Percentiles rank a stretch among this genome's conserved stretches.
Conservation (phyloP, 2,888 invertebrate genomes). For the Sarcophaga variegata region DNA sequence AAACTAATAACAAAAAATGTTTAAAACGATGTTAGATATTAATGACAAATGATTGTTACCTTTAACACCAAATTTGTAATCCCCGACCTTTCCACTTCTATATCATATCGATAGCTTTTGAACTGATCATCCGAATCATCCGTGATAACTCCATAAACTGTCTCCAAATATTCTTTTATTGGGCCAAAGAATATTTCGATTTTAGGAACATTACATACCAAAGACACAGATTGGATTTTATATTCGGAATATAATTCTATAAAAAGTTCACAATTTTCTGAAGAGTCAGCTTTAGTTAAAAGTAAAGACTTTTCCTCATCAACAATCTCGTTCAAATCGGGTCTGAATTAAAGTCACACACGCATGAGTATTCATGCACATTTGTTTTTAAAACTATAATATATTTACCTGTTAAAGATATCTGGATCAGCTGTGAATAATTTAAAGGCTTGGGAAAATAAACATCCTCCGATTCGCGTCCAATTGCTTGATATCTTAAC, state of each 20-base stretch:
- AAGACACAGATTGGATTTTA: constrained; percentile 76
- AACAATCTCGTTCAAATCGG: constrained; percentile 76
- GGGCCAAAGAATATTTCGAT: constrained; percentile 78
- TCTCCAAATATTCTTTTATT: constrained; percentile 78
- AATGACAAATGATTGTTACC: constrained; percentile 62
- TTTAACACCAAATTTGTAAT: constrained; percentile 76
- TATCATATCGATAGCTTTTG: constrained; percentile 77
- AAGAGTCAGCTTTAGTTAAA: constrained; percentile 68
- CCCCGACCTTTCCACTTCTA: constrained; percentile 78
- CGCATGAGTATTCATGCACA: too few species aligned
- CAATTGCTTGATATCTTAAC: constrained; percentile 73
- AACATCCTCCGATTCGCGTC: constrained; percentile 75
- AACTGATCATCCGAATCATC: constrained; percentile 73
- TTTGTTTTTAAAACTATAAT: constrained; percentile 5
- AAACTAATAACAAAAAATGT: constrained; percentile 68
- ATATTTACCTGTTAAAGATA: constrained; percentile 75
- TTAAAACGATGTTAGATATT: not conserved
- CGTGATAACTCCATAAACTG: constrained; percentile 74
- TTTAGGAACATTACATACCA: constrained; percentile 78
- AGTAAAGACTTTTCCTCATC: constrained; percentile 76
- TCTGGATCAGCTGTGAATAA: constrained; percentile 74
- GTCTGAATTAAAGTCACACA: constrained; percentile 70
- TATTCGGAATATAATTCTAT: constrained; percentile 73
- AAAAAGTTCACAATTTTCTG: constrained; percentile 75
- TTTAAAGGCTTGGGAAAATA: constrained; percentile 72